A percentile compares a stretch with the other conserved stretches of the same genome.
Conservation (phyloP, 2,113 vertebrate genomes). For the Casuarius casuarius region DNA sequence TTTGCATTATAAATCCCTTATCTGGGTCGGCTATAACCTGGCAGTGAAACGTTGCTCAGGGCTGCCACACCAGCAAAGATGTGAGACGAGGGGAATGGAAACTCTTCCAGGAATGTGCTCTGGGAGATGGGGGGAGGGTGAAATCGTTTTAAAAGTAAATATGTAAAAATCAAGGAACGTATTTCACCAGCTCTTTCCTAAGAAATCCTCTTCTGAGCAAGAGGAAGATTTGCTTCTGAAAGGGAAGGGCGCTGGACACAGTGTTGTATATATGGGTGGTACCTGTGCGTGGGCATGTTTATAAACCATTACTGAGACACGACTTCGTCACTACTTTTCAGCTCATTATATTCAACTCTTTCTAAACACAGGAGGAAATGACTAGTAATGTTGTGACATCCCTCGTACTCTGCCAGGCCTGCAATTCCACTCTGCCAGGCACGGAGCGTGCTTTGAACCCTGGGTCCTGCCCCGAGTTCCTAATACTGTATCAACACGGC, state of each 20-base stretch:
- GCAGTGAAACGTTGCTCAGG: background rate
- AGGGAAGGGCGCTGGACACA: background rate
- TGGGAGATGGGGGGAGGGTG: background rate
- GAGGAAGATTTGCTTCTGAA: background rate
- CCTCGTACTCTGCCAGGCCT: background rate
- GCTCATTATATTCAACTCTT: background rate
- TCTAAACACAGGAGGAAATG: background rate
- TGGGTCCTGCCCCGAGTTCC: background rate
- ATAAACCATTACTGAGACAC: background rate
- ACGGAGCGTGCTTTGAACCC: background rate
- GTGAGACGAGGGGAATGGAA: background rate
- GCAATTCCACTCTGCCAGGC: background rate
- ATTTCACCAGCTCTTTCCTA: background rate
- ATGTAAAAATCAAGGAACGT: background rate
- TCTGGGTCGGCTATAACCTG: background rate
- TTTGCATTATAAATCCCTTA: background rate
- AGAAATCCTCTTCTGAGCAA: background rate
- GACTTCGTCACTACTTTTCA: background rate
- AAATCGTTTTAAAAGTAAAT: background rate
- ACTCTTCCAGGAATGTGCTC: background rate
- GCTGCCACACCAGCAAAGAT: background rate
- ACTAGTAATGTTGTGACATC: background rate
- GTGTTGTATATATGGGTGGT: accelerated
- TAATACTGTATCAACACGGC: background rate
- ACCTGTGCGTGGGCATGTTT: accelerated